Evolutionary conservation across 2,113 vertebrate genomes (phyloP).

Genomic region (Spea bombifrons): DNA sequence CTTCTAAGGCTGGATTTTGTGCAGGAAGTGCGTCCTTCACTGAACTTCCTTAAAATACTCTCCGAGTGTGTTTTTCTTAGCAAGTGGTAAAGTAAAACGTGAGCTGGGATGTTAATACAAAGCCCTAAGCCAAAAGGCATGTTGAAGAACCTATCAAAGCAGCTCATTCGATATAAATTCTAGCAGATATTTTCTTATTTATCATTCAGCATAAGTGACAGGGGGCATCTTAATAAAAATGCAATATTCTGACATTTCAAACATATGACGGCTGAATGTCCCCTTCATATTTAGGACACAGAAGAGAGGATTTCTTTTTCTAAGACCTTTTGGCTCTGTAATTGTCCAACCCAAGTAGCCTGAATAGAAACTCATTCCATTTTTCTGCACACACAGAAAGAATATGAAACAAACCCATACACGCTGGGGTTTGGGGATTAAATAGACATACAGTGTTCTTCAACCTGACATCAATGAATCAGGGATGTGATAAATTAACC

Average conservation of each 20-base stretch:
- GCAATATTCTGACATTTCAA: too few species aligned
- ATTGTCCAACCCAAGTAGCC: not conserved
- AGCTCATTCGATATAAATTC: too few species aligned
- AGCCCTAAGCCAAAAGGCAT: too few species aligned
- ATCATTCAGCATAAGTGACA: too few species aligned
- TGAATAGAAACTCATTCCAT: not conserved
- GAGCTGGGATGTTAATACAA: too few species aligned
- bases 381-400: not conserved
- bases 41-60: not conserved
- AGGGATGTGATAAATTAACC: conserved; percentile 38
- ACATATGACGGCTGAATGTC: too few species aligned
- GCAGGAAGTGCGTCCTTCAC: not conserved
- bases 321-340: too few species aligned
- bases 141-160: not conserved
- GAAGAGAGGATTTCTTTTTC: too few species aligned
- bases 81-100: not conserved
- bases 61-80: not conserved
- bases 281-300: too few species aligned
- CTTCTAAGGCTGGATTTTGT: not conserved
- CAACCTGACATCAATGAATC: conserved; percentile 22
- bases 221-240: too few species aligned
- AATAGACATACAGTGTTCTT: not conserved
- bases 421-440: not conserved
- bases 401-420: not conserved
- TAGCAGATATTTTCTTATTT: too few species aligned